Evolutionary conservation across 2,113 vertebrate species (phyloP), one percentile per base, ranked within the genome.

Genomic region (Pyxicephalus adspersus): DNA sequence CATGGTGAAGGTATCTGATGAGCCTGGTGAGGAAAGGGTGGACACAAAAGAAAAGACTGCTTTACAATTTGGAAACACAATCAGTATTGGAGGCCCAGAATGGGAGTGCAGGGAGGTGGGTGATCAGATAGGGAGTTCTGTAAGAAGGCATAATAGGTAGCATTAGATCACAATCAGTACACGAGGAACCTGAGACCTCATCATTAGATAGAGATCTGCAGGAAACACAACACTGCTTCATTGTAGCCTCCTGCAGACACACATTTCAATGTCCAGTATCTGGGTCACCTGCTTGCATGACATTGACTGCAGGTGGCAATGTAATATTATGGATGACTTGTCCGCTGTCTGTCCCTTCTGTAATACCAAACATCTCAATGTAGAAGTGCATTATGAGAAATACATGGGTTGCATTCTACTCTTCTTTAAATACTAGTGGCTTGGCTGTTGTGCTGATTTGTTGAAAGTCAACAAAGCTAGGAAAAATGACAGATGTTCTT

Each of bases 111-210:
- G 68, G 34, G 26, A 63, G 23, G 66, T 57, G 54, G 66, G 66
- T 29, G n/a, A 80, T 80, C 79, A 65, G 68, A 73, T 80, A 80
- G 55, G 13, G 38, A 58, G 28, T 20, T 19, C 25, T 2, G 26
- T 51, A 26, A 72, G 45, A 18, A 34, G 55, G 60, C 61, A 81
- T 70, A 82, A 82, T 82, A 28, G 58, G 18, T 15, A 4, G 63
- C 61, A 66, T 75, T 17, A 65, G 61, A 82, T 82, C 80, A 58
- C 80, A 74, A 82, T 82, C 68, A 38, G 11, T 55, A 82, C 61
- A 82, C 23, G 25, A 45, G 55, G 66, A 75, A 82, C 80, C 80
- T 82, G 80, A 82, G 70, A 82, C 80, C 65, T 57, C 79, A 57
- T 75, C 64, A 74, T 75, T 38, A 82, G 80, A 82, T 74, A 81